These are phyloP conservation scores for Poicephalus meyeri DNA, from an alignment of 2,113 vertebrate species.

Conservation along the genomic window DNA sequence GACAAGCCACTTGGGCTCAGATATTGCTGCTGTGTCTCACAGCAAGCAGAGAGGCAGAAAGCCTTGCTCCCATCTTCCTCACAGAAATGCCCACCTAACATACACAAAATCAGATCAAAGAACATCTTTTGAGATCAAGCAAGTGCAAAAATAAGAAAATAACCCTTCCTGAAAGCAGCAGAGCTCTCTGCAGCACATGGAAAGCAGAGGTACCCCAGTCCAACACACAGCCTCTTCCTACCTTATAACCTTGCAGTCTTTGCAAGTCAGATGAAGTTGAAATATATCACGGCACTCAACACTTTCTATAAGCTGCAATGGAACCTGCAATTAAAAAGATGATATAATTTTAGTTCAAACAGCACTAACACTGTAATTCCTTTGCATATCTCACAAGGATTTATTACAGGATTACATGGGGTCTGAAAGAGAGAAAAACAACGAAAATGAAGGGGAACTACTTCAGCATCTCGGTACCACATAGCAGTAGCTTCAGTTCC, in stretches of 20 bases:
- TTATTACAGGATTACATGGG: background rate
- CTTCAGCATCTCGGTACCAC: background rate
- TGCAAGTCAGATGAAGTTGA: conserved; percentile 96
- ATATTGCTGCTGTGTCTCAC: background rate
- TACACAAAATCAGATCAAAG: background rate
- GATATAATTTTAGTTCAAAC: background rate
- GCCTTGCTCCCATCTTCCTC: background rate
- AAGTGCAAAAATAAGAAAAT: background rate
- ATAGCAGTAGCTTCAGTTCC: background rate
- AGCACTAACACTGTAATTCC: background rate
- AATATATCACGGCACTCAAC: conserved; percentile 97
- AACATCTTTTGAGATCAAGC: background rate
- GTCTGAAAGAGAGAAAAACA: background rate
- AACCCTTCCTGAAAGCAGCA: background rate
- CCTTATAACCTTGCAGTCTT: conserved; percentile 98
- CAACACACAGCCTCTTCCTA: conserved; percentile 48
- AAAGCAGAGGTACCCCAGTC: background rate
- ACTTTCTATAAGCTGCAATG: conserved; percentile 92
- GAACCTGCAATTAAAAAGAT: conserved; percentile 83
- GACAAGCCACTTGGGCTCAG: background rate
- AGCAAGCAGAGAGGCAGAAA: background rate
- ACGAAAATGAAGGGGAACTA: background rate
- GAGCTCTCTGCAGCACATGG: background rate
- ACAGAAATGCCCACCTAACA: background rate
- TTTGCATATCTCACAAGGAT: background rate